Evolutionary conservation across 2,888 invertebrate genomes (phyloP).

Genomic region (Megaustenia siamemsis): DNA sequence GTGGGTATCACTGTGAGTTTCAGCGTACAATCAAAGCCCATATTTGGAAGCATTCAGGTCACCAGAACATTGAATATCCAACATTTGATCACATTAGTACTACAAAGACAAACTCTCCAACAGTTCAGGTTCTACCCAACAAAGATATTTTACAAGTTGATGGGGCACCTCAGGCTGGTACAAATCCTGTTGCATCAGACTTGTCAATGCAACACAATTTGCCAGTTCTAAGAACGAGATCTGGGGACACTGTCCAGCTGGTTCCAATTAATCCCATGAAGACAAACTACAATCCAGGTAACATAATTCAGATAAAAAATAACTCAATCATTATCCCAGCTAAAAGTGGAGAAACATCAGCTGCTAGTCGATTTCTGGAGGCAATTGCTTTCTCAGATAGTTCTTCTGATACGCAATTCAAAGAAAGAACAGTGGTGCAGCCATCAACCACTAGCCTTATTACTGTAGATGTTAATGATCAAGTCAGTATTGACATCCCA

Average conservation of each 20-base stretch:
- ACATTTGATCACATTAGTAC: constrained; percentile 66
- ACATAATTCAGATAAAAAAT: constrained; percentile 47
- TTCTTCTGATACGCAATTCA: neutral
- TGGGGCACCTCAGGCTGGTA: neutral
- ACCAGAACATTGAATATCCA: constrained; percentile 77
- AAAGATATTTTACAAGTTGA: neutral
- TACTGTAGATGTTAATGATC: neutral
- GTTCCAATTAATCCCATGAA: constrained; percentile 28
- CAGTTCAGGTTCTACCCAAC: neutral
- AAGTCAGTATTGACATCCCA: neutral
- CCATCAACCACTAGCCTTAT: neutral
- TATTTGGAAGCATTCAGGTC: constrained; percentile 79
- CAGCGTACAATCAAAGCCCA: constrained; percentile 79
- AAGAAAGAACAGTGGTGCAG: neutral
- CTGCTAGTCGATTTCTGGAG: constrained; percentile 21
- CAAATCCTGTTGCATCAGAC: neutral
- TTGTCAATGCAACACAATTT: neutral
- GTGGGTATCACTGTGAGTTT: constrained; percentile 77
- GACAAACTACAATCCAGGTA: constrained; percentile 18
- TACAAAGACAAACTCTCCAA: constrained; percentile 7
- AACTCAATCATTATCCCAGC: constrained; percentile 1
- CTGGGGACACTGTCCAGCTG: constrained; percentile 39
- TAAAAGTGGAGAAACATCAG: neutral
- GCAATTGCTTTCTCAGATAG: constrained; percentile 24
- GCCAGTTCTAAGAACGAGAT: constrained; percentile 5